Evolutionary conservation across 1,140 invertebrate species (phyloP).

Genomic region (Asobara japonica): DNA sequence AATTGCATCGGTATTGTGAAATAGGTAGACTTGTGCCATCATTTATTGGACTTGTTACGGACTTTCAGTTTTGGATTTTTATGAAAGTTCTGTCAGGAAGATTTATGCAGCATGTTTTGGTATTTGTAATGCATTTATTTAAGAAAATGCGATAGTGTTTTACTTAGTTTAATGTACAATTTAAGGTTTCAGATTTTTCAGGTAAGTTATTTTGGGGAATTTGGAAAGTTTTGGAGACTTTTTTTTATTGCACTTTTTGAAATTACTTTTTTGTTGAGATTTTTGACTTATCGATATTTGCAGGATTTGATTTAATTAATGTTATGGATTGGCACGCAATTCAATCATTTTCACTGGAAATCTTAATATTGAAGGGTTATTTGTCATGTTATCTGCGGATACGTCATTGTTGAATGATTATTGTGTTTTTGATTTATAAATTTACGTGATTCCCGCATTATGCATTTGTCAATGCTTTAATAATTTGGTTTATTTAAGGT

Average conservation of each 20-base stretch:
- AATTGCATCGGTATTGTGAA: slow-evolving; percentile 56
- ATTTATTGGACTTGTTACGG: slow-evolving; percentile 24
- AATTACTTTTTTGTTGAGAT: neutral
- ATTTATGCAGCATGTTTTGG: neutral
- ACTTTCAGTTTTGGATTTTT: neutral
- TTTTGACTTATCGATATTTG: neutral
- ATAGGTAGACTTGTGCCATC: slow-evolving; percentile 59
- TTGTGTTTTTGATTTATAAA: neutral
- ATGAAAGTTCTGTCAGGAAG: neutral
- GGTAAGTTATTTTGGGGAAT: no score
- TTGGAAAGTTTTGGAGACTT: no score
- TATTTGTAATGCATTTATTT: neutral
- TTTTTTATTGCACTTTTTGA: no score
- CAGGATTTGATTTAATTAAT: neutral
- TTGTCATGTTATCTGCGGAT: slow-evolving; percentile 21
- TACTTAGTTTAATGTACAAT: no score
- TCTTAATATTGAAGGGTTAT: neutral
- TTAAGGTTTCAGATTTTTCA: no score
- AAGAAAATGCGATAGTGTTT: no score
- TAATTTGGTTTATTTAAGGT: neutral
- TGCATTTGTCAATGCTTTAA: neutral
- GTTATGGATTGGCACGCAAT: neutral
- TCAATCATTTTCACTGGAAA: neutral
- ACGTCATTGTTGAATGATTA: slow-evolving; percentile 13
- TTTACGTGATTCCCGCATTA: neutral